Percentiles rank a stretch among this genome's conserved stretches.
Evolutionary conservation across 92 coral and sea anemone species (phyloP).

Genomic region (Micromussa lordhowensis): DNA sequence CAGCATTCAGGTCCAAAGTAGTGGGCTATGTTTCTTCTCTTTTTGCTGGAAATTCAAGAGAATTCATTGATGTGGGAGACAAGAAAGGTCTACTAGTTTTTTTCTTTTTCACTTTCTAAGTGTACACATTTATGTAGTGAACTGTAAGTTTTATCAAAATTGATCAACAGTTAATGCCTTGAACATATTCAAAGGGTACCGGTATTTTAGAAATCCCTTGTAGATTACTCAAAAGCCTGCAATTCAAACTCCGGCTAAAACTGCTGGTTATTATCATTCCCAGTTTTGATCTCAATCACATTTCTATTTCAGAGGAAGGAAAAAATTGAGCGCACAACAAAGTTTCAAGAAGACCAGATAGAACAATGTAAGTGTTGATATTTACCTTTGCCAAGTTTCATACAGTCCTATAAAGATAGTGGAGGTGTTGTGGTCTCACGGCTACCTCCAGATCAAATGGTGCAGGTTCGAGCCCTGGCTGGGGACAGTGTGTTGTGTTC

Average conservation of each 20-base stretch:
- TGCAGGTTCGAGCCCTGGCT: too few relatives aligned
- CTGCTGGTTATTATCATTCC: neutral
- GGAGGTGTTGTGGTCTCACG: too few relatives aligned
- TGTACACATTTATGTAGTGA: neutral
- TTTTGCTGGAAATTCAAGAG: neutral
- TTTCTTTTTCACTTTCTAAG: too few relatives aligned
- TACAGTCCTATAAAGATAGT: too few relatives aligned
- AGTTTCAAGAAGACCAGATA: slow-evolving; percentile 72
- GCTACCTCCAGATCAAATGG: too few relatives aligned
- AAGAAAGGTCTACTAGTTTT: neutral
- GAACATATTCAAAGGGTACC: too few relatives aligned
- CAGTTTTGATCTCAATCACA: neutral
- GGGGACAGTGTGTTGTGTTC: too few relatives aligned
- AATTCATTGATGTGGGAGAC: neutral
- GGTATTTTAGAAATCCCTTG: neutral
- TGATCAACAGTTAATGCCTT: too few relatives aligned
- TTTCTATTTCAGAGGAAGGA: slow-evolving; percentile 76
- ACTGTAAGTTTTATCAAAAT: neutral
- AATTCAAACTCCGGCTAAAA: neutral
- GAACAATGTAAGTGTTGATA: slow-evolving; percentile 78
- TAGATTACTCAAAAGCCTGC: neutral
- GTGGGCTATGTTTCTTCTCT: neutral
- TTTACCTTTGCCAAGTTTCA: neutral
- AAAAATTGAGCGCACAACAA: slow-evolving; percentile 71
- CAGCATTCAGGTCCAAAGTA: too few relatives aligned